phyloP scores from a whole-genome alignment of 2,797 vertebrate genomes.

The Loriculus beryllinus region DNA sequence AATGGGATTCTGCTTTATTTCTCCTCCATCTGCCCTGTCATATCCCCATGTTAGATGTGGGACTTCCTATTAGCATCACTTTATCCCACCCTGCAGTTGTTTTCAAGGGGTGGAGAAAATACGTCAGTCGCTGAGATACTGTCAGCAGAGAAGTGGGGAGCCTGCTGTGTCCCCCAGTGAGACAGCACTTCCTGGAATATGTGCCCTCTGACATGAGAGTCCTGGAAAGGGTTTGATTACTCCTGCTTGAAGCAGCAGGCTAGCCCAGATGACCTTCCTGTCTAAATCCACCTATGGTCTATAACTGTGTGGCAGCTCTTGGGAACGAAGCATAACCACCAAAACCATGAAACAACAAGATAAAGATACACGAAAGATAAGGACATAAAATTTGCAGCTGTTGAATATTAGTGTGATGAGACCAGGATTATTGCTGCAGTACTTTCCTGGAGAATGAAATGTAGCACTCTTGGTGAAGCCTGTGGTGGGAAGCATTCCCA shows the following conservation, averaged over 20 bases:
- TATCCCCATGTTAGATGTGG: background rate
- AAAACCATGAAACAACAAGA: background rate
- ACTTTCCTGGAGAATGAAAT: background rate
- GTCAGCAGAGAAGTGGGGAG: background rate
- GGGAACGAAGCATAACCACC: background rate
- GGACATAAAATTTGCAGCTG: background rate
- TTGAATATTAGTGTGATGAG: background rate
- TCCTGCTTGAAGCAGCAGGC: background rate
- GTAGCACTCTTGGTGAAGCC: background rate
- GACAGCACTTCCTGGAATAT: background rate
- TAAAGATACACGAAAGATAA: background rate
- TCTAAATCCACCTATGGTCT: background rate
- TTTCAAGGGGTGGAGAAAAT: background rate
- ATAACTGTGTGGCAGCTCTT: background rate
- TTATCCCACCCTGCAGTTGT: background rate
- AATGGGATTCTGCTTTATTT: constrained; percentile 11
- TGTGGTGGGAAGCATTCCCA: background rate
- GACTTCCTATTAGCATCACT: background rate
- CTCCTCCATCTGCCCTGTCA: background rate
- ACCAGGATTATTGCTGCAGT: background rate
- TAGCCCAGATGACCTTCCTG: background rate
- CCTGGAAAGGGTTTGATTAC: background rate
- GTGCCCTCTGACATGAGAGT: background rate
- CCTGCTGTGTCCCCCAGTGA: background rate
- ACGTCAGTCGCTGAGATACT: background rate